These are phyloP conservation scores for Diceros bicornis DNA, from an alignment of 2,797 vertebrate genomes.

Conservation along the genomic window DNA sequence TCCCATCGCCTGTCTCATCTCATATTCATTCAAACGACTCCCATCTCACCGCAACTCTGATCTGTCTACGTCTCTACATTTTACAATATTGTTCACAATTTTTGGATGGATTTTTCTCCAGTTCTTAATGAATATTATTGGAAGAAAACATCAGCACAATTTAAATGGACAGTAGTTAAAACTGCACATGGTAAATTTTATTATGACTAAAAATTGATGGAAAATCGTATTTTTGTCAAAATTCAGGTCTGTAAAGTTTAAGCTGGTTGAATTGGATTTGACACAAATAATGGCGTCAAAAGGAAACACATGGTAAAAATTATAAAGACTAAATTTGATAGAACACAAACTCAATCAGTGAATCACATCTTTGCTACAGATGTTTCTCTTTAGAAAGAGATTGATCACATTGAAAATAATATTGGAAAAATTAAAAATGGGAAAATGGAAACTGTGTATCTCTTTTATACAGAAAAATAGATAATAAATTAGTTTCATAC, in stretches of 20 bases:
- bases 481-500: background rate
- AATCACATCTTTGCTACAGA: background rate
- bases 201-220: background rate
- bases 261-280: background rate
- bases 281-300: background rate
- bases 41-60: background rate
- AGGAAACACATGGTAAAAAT: background rate
- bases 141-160: constrained; percentile 22
- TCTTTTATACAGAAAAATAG: background rate
- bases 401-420: background rate
- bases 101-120: constrained; percentile 2
- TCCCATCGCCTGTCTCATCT: background rate
- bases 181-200: background rate
- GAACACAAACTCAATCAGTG: background rate
- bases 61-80: background rate
- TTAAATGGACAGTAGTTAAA: constrained; percentile 50
- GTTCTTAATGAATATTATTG: background rate
- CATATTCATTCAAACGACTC: background rate
- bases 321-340: background rate
- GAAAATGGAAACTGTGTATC: background rate
- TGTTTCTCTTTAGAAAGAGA: constrained; percentile 19
- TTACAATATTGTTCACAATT: background rate
- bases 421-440: background rate
- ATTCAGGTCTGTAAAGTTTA: background rate
- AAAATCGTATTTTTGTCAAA: constrained; percentile 22